These are phyloP conservation scores for Scomber scombrus DNA, from an alignment of 2,113 vertebrate species.

Conservation along the genomic window DNA sequence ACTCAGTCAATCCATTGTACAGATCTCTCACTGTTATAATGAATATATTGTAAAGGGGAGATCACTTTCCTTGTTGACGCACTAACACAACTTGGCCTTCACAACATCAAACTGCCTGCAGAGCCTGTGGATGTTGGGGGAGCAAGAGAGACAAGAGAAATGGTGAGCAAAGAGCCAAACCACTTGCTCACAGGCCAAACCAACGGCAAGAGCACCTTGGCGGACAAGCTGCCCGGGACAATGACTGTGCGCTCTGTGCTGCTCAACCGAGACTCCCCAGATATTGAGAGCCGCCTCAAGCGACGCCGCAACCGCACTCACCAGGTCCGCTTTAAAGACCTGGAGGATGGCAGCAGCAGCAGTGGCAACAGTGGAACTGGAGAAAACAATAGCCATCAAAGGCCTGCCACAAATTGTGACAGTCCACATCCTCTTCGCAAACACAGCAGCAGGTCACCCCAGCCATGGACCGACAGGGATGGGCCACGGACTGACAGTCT, in stretches of 20 bases:
- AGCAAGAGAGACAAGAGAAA: slow-evolving; percentile 67
- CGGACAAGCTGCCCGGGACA: slow-evolving; percentile 84
- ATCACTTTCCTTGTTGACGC: slow-evolving; percentile 47
- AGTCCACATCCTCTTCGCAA: slow-evolving; percentile 81
- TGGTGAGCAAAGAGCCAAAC: slow-evolving; percentile 88
- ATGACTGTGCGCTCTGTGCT: slow-evolving; percentile 89
- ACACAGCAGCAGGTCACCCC: slow-evolving; percentile 64
- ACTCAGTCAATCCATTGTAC: slow-evolving; percentile 39
- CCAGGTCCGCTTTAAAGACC: slow-evolving; percentile 91
- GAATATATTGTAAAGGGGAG: slow-evolving; percentile 42
- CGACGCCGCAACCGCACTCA: slow-evolving; percentile 88
- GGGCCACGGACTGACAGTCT: slow-evolving; percentile 56
- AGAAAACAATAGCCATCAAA: slow-evolving; percentile 74
- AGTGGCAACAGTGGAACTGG: slow-evolving; percentile 77
- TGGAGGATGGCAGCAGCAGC: slow-evolving; percentile 84
- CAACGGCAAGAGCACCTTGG: slow-evolving; percentile 81
- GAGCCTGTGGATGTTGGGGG: slow-evolving; percentile 78
- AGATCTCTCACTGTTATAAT: slow-evolving; percentile 44
- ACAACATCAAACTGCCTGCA: slow-evolving; percentile 62
- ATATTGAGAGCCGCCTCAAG: slow-evolving; percentile 86
- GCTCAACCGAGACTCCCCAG: slow-evolving; percentile 88
- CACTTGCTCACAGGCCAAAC: slow-evolving; percentile 80
- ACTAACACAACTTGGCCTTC: slow-evolving; percentile 61
- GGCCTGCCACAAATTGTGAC: slow-evolving; percentile 61
- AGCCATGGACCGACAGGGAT: slow-evolving; percentile 68